Base-by-base conservation (phyloP, 2,113 vertebrate species). In the Cololabis saira region DNA sequence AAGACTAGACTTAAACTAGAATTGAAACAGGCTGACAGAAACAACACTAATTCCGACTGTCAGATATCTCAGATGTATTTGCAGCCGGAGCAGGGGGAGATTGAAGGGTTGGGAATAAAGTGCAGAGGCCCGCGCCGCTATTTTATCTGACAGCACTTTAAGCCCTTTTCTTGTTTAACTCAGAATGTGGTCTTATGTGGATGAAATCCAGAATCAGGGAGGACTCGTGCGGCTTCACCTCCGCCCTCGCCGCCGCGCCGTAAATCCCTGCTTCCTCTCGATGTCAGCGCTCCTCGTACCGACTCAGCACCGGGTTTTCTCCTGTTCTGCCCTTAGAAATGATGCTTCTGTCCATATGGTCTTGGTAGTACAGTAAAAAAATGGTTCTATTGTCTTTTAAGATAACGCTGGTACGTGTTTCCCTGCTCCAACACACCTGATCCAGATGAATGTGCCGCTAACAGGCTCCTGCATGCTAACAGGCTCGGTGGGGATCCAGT, bases 121-220 rank as follows among this genome's bases (percentile, higher is more conserved):
- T 30, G 41, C 33, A 55, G 1, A 30, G 15, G 24, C 9, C 10
- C 4, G 50, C 14, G 3, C 14, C 24, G 68, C 27, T 40, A 56
- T 62, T 59, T 61, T 1, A 61, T 60, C 18, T 61, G 19, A 40
- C 70, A 4, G 2, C 42, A 5, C 24, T 55, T 79, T 61, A 57
- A 64, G 48, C 30, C 59, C 21, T 54, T 40, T 40, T 17, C 17
- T n/a, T 43, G 13, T 16, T 49, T 49, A 12, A 16, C 13, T 51
- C n/a, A 30, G 44, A 40, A 53, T 61, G 65, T 71, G 17, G 55
- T 58, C 41, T 73, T 22, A 58, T 60, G 62, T 70, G 53, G 18
- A 57, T 11, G n/a, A 64, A 48, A 84, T 80, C 67, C 27, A 74
- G 41, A 80, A 75, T 78, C 61, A 76, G 56, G 53, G 64, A 47